phyloP scores from a whole-genome alignment of 1,140 invertebrate species.

The Ceratina australensis region DNA sequence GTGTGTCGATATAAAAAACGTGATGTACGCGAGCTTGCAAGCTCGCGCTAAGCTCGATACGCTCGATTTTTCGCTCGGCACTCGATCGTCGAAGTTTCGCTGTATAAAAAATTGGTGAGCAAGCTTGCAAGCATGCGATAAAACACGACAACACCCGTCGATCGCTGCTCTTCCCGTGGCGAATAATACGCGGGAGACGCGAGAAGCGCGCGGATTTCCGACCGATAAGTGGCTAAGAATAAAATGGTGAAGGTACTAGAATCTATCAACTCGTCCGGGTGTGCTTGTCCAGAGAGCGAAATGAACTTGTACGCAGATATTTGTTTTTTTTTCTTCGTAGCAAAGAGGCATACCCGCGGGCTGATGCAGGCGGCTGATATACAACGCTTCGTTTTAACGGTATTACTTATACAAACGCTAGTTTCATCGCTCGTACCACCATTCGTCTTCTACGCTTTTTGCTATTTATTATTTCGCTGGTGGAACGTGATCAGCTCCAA shows the following conservation, averaged over 20 bases:
- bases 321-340: constrained; percentile 41
- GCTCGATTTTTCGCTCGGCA: constrained; percentile 18
- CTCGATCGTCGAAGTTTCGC: constrained; percentile 7
- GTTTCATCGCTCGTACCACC: constrained; percentile 24
- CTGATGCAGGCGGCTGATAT: constrained; percentile 54
- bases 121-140: constrained; percentile 40
- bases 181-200: neutral
- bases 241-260: neutral
- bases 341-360: constrained; percentile 56
- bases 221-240: too few relatives aligned
- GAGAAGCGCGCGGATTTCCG: neutral
- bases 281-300: constrained; percentile 27
- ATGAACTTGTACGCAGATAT: constrained; percentile 23
- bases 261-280: neutral
- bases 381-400: constrained; percentile 52
- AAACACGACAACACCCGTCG: neutral
- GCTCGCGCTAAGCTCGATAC: constrained; percentile 60
- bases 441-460: constrained; percentile 8
- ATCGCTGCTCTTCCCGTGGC: too few relatives aligned
- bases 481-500: neutral
- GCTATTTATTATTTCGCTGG: neutral
- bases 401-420: constrained; percentile 62
- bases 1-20: constrained; percentile 35
- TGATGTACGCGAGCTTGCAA: constrained; percentile 49
- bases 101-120: constrained; percentile 42